Conservation (phyloP, 2,888 invertebrate species). For the Aspidapion aeneum region DNA sequence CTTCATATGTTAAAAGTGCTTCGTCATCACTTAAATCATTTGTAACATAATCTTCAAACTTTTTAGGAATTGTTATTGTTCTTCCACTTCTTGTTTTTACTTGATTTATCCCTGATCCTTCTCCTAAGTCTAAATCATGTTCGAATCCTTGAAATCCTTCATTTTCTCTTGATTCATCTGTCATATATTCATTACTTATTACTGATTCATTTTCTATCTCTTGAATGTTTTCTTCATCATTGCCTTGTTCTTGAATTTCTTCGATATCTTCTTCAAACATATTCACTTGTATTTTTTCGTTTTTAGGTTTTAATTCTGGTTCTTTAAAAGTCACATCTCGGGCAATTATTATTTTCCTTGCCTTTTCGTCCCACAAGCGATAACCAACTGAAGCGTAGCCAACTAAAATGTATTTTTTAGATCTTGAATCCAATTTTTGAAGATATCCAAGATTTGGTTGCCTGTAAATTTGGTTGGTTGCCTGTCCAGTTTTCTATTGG, state of each 20-base stretch:
- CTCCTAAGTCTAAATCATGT: neutral
- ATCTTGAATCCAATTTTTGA: slow-evolving; percentile 34
- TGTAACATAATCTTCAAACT: slow-evolving; percentile 12
- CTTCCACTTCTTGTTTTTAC: slow-evolving; percentile 2
- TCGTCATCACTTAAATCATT: slow-evolving; percentile 5
- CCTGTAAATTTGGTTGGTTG: slow-evolving; percentile 32
- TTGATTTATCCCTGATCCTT: neutral
- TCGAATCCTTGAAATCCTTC: too few relatives aligned
- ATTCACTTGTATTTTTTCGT: neutral
- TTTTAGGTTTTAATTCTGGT: neutral
- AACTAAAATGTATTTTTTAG: slow-evolving; percentile 29
- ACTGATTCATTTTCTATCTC: neutral
- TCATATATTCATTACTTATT: neutral
- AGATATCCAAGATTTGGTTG: slow-evolving; percentile 27
- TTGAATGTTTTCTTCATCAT: slow-evolving; percentile 1
- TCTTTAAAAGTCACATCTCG: slow-evolving; percentile 24
- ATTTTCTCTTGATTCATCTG: neutral
- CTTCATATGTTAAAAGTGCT: slow-evolving; percentile 20
- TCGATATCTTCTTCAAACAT: slow-evolving; percentile 1
- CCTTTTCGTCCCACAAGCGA: slow-evolving; percentile 18
- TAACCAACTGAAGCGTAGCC: slow-evolving; percentile 21
- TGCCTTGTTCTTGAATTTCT: neutral
- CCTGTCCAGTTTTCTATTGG: slow-evolving; percentile 34
- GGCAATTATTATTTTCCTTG: slow-evolving; percentile 12
- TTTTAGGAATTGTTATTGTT: slow-evolving; percentile 15